phyloP scores from a whole-genome alignment of 1,140 invertebrate species.

The Saccostrea echinata region DNA sequence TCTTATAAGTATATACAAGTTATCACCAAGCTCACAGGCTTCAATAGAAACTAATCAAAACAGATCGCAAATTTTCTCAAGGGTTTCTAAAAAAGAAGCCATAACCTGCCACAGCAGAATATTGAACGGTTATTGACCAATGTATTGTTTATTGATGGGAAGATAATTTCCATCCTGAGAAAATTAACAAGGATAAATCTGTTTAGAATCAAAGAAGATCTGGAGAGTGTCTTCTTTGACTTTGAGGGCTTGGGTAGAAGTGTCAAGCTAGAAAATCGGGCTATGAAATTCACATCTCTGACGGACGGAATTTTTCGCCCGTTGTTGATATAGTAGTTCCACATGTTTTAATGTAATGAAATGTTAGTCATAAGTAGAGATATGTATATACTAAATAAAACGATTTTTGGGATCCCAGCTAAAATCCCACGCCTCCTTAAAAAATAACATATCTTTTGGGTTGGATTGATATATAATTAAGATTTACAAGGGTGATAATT shows the following conservation, averaged over 20 bases:
- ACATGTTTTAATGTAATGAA: conserved; percentile 7
- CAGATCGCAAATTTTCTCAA: conserved; percentile 12
- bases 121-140: conserved; percentile 34
- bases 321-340: background rate
- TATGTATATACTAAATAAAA: background rate
- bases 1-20: background rate
- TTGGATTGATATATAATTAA: background rate
- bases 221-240: conserved; percentile 22
- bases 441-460: background rate
- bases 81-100: background rate
- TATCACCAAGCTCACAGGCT: background rate
- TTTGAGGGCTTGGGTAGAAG: background rate
- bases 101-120: background rate
- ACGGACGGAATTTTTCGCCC: background rate
- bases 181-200: conserved; percentile 15
- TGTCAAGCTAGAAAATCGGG: background rate
- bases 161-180: conserved; percentile 35
- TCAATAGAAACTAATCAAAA: conserved; percentile 30
- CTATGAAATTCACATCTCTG: background rate
- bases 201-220: background rate
- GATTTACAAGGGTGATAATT: conserved; percentile 11
- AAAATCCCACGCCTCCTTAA: background rate
- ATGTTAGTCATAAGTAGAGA: background rate
- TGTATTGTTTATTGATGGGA: conserved; percentile 32
- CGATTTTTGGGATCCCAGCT: background rate